Base-by-base conservation (phyloP, 2,113 vertebrate genomes). In the Pomatostomus ruficeps region DNA sequence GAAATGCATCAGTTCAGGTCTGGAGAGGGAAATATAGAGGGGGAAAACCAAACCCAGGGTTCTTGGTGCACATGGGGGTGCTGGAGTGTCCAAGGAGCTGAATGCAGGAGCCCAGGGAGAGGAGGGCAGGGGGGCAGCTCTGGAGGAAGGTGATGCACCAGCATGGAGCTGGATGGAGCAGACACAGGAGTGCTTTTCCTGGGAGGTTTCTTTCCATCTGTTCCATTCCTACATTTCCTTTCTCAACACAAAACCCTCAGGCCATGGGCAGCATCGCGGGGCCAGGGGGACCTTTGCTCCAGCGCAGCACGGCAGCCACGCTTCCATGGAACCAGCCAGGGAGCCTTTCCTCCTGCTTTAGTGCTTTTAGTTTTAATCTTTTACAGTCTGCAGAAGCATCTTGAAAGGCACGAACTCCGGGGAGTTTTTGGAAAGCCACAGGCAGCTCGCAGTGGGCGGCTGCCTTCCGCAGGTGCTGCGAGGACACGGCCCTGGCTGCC, bases 221-320 rank as follows among this genome's bases (percentile, higher is more conserved):
- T 10, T 15, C 83, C 79, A 46, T 33, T 31, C 35, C 46, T 18
- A 8, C 38, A 4, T 21, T 67, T 82, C 18, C 33, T 28, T 5
- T 6, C 17, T 8, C 0, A 10, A 20, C 11, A 12, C 0, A 1
- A 20, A 7, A 2, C 43, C 52, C 36, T 20, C 20, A 2, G 15
- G 19, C 12, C 4, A 0, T 42, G 14, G 6, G 3, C 21, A n/a
- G 43, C 2, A 0, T 3, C 0, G 6, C 0, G 1, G 21, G 49
- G 22, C 66, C 12, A 3, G 12, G 12, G 38, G 46, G 23, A 29
- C 35, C 31, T 14, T 16, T 0, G 9, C 58, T 29, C 43, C 31
- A 9, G 19, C 0, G 0, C 67, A 19, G 71, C 54, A 48, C 3
- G 0, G 52, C 68, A 67, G 36, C 52, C 31, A 3, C 4, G 0